Base-by-base conservation (phyloP, 2,797 vertebrate genomes). In the Clamator glandarius region DNA sequence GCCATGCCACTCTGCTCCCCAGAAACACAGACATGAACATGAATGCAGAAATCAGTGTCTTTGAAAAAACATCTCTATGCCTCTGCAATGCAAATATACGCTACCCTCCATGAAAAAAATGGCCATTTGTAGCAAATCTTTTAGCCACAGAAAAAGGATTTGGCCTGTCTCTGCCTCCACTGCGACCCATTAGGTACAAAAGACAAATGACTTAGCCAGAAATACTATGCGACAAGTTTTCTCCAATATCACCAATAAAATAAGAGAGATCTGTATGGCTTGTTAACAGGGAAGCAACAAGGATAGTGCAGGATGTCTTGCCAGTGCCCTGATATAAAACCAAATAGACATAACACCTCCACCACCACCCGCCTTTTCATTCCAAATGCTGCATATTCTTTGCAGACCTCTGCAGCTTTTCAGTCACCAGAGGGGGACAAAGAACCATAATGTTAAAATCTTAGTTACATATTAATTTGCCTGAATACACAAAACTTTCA, bases 351-450 rank as follows among this genome's bases (percentile, higher is more conserved):
- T n/a, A 64, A 41, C 12, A 83, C 33, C 14, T 59, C 18, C 18
- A 50, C 7, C 1, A n/a, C 16, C 14, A 28, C 23, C 8, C 62
- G 72, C 3, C 15, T 66, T 78, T 85, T 62, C 62, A 91, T 13
- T 8, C 44, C 48, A 41, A 66, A 9, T 24, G 2, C 24, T 50
- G 2, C 14, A 35, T 26, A 28, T 52, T 7, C 9, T 80, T 82
- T 77, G 51, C 17, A 80, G 55, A 77, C 18, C 14, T 87, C 54
- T 91, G 50, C 18, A 83, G 17, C 8, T 80, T 74, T 33, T 39
- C 54, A 78, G 94, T 85, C 94, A 94, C 92, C 92, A 94, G 93
- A 89, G 94, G 93, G 95, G 87, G 94, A 93, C 89, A 94, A 95
- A 95, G 72, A 92, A n/a, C 73, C 25, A 48, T n/a, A 85, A 48